These are phyloP conservation scores for Aleiodes leptofemur DNA, from an alignment of 2,888 invertebrate species.

Conservation along the genomic window DNA sequence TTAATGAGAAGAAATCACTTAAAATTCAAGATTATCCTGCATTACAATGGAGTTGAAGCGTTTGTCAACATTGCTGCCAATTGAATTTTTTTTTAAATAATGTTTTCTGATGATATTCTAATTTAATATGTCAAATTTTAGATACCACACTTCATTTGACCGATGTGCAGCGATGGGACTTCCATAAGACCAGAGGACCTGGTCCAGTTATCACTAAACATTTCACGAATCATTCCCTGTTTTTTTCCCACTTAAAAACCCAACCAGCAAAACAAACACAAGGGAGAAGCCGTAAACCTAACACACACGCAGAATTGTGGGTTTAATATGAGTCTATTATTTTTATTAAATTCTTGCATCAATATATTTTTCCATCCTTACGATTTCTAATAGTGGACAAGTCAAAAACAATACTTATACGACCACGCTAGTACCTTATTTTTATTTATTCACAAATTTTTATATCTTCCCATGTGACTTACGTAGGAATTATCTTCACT, in stretches of 20 bases:
- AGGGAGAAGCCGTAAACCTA: background rate
- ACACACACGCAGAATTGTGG: background rate
- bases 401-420: conserved; percentile 38
- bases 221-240: conserved; percentile 51
- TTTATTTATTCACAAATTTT: conserved; percentile 15
- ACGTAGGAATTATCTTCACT: background rate
- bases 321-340: background rate
- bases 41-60: no score
- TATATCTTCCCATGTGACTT: background rate
- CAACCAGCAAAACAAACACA: background rate
- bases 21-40: no score
- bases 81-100: no score
- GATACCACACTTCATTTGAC: no score
- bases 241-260: background rate
- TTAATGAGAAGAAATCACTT: no score
- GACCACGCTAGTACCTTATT: conserved; percentile 30
- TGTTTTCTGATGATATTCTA: no score
- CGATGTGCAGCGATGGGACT: no score
- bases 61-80: no score
- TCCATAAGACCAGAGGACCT: conserved; percentile 12
- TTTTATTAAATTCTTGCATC: background rate
- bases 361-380: conserved; percentile 25
- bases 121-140: no score
- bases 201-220: conserved; percentile 58
- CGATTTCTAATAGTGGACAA: conserved; percentile 26